Evolutionary conservation across 2,113 vertebrate species (phyloP), one percentile per base, ranked within the genome.

Genomic region (Sphyrna mokarran): DNA sequence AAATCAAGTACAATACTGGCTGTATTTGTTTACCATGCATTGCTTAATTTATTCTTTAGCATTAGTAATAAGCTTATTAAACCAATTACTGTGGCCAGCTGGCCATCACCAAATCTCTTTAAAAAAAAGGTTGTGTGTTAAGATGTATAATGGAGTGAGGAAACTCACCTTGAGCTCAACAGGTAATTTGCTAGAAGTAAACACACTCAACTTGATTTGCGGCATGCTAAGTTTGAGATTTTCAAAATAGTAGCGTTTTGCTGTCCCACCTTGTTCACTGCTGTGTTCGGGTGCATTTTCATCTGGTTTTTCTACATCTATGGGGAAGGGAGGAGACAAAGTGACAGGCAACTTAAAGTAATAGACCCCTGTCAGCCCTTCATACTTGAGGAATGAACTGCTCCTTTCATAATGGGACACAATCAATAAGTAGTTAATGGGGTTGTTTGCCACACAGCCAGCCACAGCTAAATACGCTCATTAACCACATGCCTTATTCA

Each of bases 171-270:
- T 99, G 8, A 99, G 98, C 89, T 99, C 99, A 95, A 98, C 96
- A 0, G 99, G 98, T 0, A 99, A 97, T 96, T 99, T 99, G 97
- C 97, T 98, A 72, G 99, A 99, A n/a, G 99, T 99, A 96, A 99
- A 98, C 96, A 99, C 98, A 0, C 99, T 99, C 96, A 99, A 96
- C 96, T 99, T 99, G 96, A 99, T 98, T 96, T 99, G 99, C 3
- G 99, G 99, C 1, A 99, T 96, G n/a, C 98, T 99, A 96, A 99
- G 99, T 97, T 99, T 99, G 96, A 99, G 97, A 96, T 99, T 99
- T 97, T 99, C 99, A 97, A 99, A 99, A 96, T 99, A 99, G 97
- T 99, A 99, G 0, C 98, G 98, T 94, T 98, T 98, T 0, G 97
- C 98, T 7, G 97, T 97, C 78, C 98, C 98, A 0, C 97, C 95